Percentiles rank a stretch among this genome's conserved stretches.
phyloP scores from a whole-genome alignment of 92 coral and sea anemone species.

The Isaurus tuberculatus region DNA sequence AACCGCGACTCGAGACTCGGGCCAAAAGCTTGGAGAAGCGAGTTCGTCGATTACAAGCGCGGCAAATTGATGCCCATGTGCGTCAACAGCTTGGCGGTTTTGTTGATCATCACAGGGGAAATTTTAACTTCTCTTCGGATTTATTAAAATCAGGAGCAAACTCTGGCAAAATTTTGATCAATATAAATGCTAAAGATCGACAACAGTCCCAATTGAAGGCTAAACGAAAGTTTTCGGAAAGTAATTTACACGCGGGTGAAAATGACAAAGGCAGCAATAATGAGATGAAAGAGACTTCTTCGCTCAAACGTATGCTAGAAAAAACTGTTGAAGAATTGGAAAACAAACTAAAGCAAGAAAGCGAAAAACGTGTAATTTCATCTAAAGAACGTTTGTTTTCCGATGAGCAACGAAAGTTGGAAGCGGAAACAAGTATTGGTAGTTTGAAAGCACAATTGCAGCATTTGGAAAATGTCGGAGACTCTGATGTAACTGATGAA shows the following conservation, averaged over 20 bases:
- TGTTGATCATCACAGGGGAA: slow-evolving; percentile 67
- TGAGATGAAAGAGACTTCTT: slow-evolving; percentile 36
- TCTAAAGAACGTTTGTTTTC: slow-evolving; percentile 64
- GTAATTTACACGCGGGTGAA: slow-evolving; percentile 48
- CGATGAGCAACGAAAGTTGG: slow-evolving; percentile 65
- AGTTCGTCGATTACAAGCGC: slow-evolving; percentile 99
- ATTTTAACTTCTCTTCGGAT: slow-evolving; percentile 45
- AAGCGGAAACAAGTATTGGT: slow-evolving; percentile 81
- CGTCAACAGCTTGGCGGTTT: slow-evolving; percentile 87
- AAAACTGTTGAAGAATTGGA: slow-evolving; percentile 41
- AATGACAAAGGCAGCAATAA: slow-evolving; percentile 39
- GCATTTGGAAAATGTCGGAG: slow-evolving; percentile 93
- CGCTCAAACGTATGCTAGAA: slow-evolving; percentile 16
- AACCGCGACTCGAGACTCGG: slow-evolving; percentile 84
- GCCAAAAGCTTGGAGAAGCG: slow-evolving; percentile 95
- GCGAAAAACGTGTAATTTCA: slow-evolving; percentile 31
- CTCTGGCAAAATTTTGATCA: slow-evolving; percentile 41
- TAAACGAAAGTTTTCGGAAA: slow-evolving; percentile 34
- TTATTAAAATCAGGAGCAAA: slow-evolving; percentile 42
- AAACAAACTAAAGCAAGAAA: slow-evolving; percentile 32
- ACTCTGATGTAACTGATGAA: slow-evolving; percentile 94
- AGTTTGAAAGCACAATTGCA: slow-evolving; percentile 87
- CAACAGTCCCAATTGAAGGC: slow-evolving; percentile 20
- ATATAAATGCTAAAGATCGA: slow-evolving; percentile 51
- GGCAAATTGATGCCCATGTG: slow-evolving; percentile 99